Percentiles rank a stretch among this genome's conserved stretches.
These are phyloP conservation scores for Pogonomyrmex californicus DNA, from an alignment of 1,140 invertebrate species.

Conservation along the genomic window DNA sequence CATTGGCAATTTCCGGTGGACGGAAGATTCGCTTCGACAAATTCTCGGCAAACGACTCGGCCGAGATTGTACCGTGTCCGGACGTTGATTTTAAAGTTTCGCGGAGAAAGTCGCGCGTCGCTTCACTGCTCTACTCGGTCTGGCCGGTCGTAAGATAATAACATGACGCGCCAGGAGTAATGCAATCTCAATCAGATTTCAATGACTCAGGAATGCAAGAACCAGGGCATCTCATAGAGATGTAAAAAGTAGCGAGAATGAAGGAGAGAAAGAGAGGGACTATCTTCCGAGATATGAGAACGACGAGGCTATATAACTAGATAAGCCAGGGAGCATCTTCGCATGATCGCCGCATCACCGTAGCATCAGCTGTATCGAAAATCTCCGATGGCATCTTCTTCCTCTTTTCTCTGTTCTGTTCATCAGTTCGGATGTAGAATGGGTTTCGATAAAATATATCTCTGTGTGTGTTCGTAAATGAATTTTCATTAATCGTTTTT, in stretches of 20 bases:
- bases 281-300: background rate
- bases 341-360: slow-evolving; percentile 32
- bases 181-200: slow-evolving; percentile 62
- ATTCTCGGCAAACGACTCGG: slow-evolving; percentile 17
- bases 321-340: slow-evolving; percentile 49
- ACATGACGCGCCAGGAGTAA: slow-evolving; percentile 34
- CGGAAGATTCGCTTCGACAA: slow-evolving; percentile 4
- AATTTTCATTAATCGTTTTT: background rate
- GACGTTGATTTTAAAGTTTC: slow-evolving; percentile 17
- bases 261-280: background rate
- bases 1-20: slow-evolving; percentile 17
- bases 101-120: slow-evolving; percentile 26
- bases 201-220: slow-evolving; percentile 22
- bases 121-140: slow-evolving; percentile 16
- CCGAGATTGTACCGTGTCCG: background rate
- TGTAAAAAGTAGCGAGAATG: background rate
- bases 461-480: background rate
- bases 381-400: background rate
- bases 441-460: background rate
- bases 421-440: background rate
- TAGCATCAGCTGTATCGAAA: slow-evolving; percentile 31
- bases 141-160: background rate
- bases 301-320: background rate
- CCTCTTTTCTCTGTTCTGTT: background rate
- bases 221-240: slow-evolving; percentile 13